phyloP scores from a whole-genome alignment of 2,113 vertebrate genomes.

The Corapipo altera region DNA sequence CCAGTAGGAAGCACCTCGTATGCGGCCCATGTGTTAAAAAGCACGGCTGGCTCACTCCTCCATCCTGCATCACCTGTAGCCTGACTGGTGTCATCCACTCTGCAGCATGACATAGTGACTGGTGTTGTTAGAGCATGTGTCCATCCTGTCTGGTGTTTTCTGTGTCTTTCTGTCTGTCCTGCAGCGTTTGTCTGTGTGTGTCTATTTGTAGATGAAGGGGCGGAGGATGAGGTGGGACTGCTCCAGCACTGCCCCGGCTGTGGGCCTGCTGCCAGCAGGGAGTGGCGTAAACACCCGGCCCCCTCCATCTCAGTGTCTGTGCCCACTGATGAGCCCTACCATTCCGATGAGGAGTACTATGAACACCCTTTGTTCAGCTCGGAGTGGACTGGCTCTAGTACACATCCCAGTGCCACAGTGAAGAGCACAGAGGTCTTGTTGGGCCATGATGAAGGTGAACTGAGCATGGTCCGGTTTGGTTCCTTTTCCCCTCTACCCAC shows the following conservation, averaged over 20 bases:
- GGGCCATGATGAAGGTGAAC: slow-evolving; percentile 93
- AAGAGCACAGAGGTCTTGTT: slow-evolving; percentile 79
- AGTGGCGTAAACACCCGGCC: slow-evolving; percentile 86
- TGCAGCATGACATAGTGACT: not conserved
- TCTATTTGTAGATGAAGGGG: slow-evolving; percentile 95
- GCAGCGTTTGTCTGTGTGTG: slow-evolving; percentile 92
- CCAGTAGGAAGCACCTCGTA: not conserved
- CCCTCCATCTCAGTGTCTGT: slow-evolving; percentile 95
- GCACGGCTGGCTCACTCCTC: not conserved
- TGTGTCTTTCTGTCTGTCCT: slow-evolving; percentile 76
- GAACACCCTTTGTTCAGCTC: slow-evolving; percentile 95
- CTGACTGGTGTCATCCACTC: slow-evolving; percentile 57
- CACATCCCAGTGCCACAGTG: slow-evolving; percentile 82
- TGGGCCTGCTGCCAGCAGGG: slow-evolving; percentile 69
- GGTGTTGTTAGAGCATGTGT: slow-evolving; percentile 7
- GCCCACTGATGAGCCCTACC: slow-evolving; percentile 90
- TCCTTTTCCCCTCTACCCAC: slow-evolving; percentile 50
- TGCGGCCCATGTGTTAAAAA: not conserved
- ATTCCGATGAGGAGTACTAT: slow-evolving; percentile 93
- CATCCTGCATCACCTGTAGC: not conserved
- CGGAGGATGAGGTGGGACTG: slow-evolving; percentile 90
- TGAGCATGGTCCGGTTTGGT: slow-evolving; percentile 84
- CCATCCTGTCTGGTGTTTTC: slow-evolving; percentile 25
- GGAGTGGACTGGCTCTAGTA: slow-evolving; percentile 86
- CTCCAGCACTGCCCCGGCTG: slow-evolving; percentile 83